Evolutionary conservation across 2,113 vertebrate genomes (phyloP).

Genomic region (Chloroceryle aenea): DNA sequence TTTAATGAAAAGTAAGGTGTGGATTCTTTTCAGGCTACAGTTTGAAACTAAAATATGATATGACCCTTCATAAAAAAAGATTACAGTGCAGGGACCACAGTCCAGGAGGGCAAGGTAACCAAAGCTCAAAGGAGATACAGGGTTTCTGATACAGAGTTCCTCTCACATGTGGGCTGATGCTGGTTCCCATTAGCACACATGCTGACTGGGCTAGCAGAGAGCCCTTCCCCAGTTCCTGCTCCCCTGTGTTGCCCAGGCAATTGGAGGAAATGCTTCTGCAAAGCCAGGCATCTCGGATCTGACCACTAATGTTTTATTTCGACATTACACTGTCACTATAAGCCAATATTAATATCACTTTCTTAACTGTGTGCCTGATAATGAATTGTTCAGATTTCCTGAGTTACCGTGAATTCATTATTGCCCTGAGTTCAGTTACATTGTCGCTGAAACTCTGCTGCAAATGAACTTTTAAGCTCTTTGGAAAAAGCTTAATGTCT

Average conservation of each 20-base stretch:
- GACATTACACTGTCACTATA: neutral
- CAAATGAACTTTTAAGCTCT: neutral
- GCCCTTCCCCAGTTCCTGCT: neutral
- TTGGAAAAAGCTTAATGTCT: neutral
- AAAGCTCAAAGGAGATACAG: neutral
- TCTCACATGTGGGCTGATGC: neutral
- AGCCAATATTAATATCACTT: neutral
- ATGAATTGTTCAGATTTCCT: neutral
- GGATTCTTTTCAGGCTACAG: neutral
- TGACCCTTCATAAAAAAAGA: neutral
- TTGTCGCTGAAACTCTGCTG: neutral
- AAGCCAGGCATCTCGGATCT: neutral
- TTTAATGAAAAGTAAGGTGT: neutral
- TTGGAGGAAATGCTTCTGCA: neutral
- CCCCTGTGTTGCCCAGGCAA: accelerated
- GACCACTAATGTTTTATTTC: neutral
- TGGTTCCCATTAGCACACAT: accelerated
- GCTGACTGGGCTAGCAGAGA: neutral
- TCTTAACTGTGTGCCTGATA: neutral
- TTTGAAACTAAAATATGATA: neutral
- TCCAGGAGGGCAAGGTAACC: neutral
- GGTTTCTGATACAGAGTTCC: neutral
- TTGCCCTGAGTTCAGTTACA: neutral
- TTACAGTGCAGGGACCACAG: neutral
- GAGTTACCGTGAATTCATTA: neutral